These are phyloP conservation scores for Monodelphis domestica DNA, from an alignment of 2,797 vertebrate species.

Conservation along the genomic window DNA sequence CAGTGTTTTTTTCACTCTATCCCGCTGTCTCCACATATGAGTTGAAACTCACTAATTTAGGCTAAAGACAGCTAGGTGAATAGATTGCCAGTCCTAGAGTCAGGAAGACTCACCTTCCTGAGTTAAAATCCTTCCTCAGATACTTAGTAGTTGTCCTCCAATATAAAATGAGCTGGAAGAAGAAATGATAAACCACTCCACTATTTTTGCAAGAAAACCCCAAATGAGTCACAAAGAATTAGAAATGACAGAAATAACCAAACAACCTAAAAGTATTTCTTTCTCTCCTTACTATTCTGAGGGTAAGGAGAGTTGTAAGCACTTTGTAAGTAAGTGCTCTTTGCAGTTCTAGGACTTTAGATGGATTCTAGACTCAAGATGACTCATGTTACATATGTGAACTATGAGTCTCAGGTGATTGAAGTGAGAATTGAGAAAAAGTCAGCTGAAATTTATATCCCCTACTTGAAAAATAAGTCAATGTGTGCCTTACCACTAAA, in stretches of 20 bases:
- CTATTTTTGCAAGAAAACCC: too few species aligned
- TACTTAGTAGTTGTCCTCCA: too few species aligned
- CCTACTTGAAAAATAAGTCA: background rate
- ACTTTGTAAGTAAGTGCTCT: background rate
- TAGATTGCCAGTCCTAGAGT: too few species aligned
- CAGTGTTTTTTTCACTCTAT: background rate
- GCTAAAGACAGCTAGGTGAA: too few species aligned
- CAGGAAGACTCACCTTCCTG: too few species aligned
- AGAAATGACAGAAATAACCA: too few species aligned
- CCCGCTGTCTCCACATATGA: background rate
- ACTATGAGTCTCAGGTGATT: background rate
- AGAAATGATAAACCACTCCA: too few species aligned
- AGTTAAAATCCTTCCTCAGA: too few species aligned
- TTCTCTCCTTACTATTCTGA: background rate
- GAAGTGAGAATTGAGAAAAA: background rate
- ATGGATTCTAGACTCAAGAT: background rate
- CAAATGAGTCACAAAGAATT: too few species aligned
- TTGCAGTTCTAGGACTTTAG: background rate
- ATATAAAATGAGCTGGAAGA: too few species aligned
- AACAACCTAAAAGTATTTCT: background rate
- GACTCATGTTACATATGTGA: background rate
- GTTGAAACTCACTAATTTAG: background rate
- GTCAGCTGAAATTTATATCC: background rate
- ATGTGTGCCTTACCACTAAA: background rate
- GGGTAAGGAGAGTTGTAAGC: background rate